Evolutionary conservation across 2,113 vertebrate genomes (phyloP).

Genomic region (Pardalotus punctatus): DNA sequence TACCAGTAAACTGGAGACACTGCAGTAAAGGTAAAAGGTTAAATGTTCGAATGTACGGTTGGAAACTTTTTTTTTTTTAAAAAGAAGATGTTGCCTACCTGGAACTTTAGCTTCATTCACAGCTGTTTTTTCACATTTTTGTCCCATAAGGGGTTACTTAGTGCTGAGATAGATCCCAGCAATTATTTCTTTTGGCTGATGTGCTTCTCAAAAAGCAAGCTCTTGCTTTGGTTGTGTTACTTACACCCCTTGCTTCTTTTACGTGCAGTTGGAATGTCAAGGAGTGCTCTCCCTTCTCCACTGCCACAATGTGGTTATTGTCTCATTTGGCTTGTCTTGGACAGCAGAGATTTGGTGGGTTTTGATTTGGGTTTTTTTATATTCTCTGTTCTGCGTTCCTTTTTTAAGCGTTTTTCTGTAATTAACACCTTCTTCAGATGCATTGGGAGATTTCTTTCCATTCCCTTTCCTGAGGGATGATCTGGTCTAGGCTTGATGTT

Average conservation of each 20-base stretch:
- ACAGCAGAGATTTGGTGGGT: slow-evolving; percentile 4
- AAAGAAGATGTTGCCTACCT: neutral
- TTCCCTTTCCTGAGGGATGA: neutral
- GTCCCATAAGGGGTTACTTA: slow-evolving; percentile 32
- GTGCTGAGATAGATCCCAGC: slow-evolving; percentile 14
- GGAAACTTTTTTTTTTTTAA: neutral
- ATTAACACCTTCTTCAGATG: neutral
- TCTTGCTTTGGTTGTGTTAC: slow-evolving; percentile 42
- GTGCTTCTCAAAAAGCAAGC: slow-evolving; percentile 9
- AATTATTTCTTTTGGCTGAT: slow-evolving; percentile 60
- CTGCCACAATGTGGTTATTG: slow-evolving; percentile 49
- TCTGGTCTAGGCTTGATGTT: neutral
- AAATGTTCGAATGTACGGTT: neutral
- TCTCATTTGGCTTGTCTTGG: slow-evolving; percentile 52
- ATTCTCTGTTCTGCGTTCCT: neutral
- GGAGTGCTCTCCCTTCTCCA: neutral
- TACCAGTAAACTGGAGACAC: neutral
- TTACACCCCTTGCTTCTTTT: neutral
- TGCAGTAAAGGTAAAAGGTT: neutral
- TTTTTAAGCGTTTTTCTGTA: neutral
- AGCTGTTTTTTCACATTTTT: neutral
- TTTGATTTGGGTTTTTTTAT: neutral
- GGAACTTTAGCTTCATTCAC: neutral
- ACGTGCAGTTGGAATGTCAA: slow-evolving; percentile 16
- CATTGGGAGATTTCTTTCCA: neutral